Evolutionary conservation across 2,797 vertebrate genomes (phyloP), one percentile per base, ranked within the genome.

Genomic region (Hydrolagus colliei): DNA sequence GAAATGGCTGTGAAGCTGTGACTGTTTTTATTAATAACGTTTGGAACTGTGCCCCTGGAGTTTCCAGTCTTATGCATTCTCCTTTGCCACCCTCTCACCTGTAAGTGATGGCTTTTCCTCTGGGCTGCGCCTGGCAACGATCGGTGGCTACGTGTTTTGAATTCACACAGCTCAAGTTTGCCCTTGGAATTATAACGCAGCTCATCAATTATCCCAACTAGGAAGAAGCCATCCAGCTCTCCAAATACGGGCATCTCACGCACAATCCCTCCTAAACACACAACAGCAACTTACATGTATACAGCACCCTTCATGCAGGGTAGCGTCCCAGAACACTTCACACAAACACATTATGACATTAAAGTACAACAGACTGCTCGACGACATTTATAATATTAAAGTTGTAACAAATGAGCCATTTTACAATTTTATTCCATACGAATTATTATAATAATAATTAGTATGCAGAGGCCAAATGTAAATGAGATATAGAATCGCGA

Each of bases 201-300:
- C 86, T 94, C 93, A 88, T 95, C 94, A 52, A 94, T 91, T 68
- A 93, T 87, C 6, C 93, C 93, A 68, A 89, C 90, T 75, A 94
- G n/a, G 74, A 91, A 91, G 71, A 94, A 85, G 52, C 90, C 93
- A 72, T 94, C 92, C 32, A 93, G 86, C 85, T 93, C 88, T 61
- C 93, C 93, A 82, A 94, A 94, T 67, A 94, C 92, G 1, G 93
- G 93, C 78, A 94, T 92, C 87, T 95, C 94, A 74, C 92, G 89
- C 72, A 94, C 89, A 27, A 76, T 11, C 22, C 90, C 89, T 82
- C 91, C 92, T 93, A 20, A 35, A 59, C 35, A 85, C 22, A 73
- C n/a, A 13, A 14, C 13, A n/a, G 13, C 71, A 14, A n/a, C n/a
- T 72, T 13, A 2, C 27, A 27, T 27, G 27, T 27, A 27, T 27